These are phyloP conservation scores for Myathropa florea DNA, from an alignment of 2,888 invertebrate genomes.

Conservation along the genomic window DNA sequence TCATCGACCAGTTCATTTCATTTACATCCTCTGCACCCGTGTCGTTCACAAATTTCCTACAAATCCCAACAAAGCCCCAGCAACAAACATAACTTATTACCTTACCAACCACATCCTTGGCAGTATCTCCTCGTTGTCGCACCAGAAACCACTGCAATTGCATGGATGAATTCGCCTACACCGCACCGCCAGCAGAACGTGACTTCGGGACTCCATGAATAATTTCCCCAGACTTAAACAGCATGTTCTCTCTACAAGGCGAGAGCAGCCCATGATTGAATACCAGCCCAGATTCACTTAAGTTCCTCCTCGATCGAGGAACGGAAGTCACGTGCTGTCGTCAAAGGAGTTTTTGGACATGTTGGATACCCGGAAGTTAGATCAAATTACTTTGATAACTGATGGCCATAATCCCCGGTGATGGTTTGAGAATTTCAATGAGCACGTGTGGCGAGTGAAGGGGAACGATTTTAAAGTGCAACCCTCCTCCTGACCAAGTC, in stretches of 20 bases:
- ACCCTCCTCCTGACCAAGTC: background rate
- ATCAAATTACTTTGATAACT: conserved; percentile 15
- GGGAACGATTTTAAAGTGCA: background rate
- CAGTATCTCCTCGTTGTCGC: background rate
- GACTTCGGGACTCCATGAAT: conserved; percentile 35
- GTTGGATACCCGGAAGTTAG: background rate
- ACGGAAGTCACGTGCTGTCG: conserved; percentile 15
- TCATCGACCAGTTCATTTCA: background rate
- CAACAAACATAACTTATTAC: conserved; percentile 33
- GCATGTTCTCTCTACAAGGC: conserved; percentile 14
- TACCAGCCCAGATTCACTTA: conserved; percentile 13
- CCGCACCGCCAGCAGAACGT: conserved; percentile 28
- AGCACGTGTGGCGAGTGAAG: background rate
- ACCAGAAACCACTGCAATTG: conserved; percentile 22
- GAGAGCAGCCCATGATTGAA: conserved; percentile 7
- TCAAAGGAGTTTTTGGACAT: conserved; percentile 9
- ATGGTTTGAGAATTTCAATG: conserved; percentile 4
- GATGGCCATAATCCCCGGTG: conserved; percentile 11
- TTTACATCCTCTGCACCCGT: background rate
- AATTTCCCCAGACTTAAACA: conserved; percentile 33
- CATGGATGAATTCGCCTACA: conserved; percentile 18
- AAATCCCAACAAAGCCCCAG: conserved; percentile 10
- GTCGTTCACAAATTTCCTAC: conserved; percentile 5
- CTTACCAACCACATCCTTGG: conserved; percentile 6
- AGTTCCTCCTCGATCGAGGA: background rate